Conservation (phyloP, 2,113 vertebrate genomes). For the Gymnobelideus leadbeateri region DNA sequence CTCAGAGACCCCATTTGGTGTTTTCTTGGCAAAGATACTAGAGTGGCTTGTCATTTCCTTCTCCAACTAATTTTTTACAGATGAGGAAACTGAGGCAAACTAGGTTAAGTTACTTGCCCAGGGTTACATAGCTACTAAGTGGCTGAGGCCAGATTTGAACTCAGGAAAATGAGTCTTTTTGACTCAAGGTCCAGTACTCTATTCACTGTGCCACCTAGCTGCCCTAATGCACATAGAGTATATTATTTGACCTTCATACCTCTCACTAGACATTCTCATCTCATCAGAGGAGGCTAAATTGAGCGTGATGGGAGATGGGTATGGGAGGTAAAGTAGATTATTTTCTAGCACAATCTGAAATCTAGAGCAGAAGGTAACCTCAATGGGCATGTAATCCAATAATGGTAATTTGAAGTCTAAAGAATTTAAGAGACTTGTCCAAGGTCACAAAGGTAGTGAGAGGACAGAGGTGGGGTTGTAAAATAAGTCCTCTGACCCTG, state of each 20-base stretch:
- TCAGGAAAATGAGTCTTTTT: neutral
- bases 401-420: neutral
- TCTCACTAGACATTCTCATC: neutral
- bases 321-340: neutral
- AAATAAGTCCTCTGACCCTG: neutral
- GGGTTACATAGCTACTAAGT: neutral
- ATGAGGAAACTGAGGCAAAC: neutral
- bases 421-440: neutral
- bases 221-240: neutral
- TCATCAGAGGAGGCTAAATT: neutral
- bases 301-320: neutral
- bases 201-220: neutral
- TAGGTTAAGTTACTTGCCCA: neutral
- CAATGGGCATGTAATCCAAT: neutral
- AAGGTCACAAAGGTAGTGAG: neutral
- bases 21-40: neutral
- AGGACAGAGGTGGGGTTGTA: neutral
- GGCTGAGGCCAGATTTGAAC: neutral
- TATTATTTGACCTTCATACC: neutral
- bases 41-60: neutral
- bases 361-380: conserved; percentile 35
- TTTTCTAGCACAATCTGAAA: neutral
- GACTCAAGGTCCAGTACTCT: neutral
- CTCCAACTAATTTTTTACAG: neutral
- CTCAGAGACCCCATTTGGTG: too few relatives aligned